Conservation (phyloP, 1,140 invertebrate species). For the Megalopta genalis region DNA sequence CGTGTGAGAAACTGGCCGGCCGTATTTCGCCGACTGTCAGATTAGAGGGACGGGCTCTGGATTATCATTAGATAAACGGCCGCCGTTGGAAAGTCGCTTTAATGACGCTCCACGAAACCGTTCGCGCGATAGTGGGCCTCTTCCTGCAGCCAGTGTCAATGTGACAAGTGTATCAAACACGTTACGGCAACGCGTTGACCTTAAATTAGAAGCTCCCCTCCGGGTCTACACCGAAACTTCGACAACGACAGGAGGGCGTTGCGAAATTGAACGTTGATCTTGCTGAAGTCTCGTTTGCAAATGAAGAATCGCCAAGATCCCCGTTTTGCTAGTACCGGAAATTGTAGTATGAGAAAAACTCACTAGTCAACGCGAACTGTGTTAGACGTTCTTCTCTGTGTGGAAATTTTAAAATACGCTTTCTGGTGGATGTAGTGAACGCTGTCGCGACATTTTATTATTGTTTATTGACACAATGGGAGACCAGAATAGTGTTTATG, state of each 20-base stretch:
- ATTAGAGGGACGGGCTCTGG: conserved; percentile 33
- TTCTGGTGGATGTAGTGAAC: no score
- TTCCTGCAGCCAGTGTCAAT: conserved; percentile 67
- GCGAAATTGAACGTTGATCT: neutral
- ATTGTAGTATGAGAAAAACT: no score
- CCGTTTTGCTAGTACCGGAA: no score
- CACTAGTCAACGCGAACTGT: no score
- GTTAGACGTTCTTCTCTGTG: no score
- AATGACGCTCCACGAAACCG: conserved; percentile 55
- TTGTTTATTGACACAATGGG: no score
- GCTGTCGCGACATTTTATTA: no score
- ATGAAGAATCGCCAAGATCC: no score
- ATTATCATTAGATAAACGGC: conserved; percentile 61
- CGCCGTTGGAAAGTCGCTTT: conserved; percentile 58
- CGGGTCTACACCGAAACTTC: conserved; percentile 18
- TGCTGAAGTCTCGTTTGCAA: neutral
- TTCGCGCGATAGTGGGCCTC: conserved; percentile 57
- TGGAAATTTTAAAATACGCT: no score
- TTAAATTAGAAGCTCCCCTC: conserved; percentile 61
- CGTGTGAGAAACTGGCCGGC: conserved; percentile 27
- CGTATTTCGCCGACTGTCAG: conserved; percentile 28
- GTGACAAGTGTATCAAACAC: conserved; percentile 54
- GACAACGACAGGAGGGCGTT: no score
- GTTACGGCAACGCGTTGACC: conserved; percentile 62
- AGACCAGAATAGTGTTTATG: no score